Percentiles rank a stretch among this genome's conserved stretches.
These are phyloP conservation scores for Ptychobarbus kaznakovi DNA, from an alignment of 2,797 vertebrate species.

Conservation along the genomic window DNA sequence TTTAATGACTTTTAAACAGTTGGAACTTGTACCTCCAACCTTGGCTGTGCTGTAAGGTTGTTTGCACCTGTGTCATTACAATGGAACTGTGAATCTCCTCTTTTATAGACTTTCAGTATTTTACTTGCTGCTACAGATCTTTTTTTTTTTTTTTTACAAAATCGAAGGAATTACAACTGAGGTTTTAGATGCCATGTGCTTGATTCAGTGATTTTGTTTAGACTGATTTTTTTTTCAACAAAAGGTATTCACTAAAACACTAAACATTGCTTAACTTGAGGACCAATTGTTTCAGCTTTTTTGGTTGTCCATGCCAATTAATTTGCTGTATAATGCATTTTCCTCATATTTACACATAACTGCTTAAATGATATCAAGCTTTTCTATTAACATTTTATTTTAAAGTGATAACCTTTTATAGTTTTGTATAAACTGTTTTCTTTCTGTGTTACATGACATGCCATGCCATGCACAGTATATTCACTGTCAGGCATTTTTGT, in stretches of 20 bases:
- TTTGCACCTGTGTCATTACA: conserved; percentile 72
- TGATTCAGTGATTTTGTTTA: conserved; percentile 22
- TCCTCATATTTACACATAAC: conserved; percentile 65
- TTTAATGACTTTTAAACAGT: conserved; percentile 41
- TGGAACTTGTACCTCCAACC: conserved; percentile 57
- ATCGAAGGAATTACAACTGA: background rate
- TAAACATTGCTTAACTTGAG: conserved; percentile 17
- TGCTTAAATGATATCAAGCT: conserved; percentile 62
- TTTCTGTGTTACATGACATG: conserved; percentile 70
- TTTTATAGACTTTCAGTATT: conserved; percentile 60
- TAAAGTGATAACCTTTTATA: conserved; percentile 66
- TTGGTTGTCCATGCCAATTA: background rate
- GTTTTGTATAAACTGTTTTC: conserved; percentile 70
- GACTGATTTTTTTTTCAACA: background rate
- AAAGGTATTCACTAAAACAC: conserved; percentile 11
- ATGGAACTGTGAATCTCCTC: conserved; percentile 78
- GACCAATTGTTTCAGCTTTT: conserved; percentile 24
- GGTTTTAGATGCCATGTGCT: background rate
- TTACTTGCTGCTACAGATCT: conserved; percentile 79
- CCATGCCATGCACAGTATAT: conserved; percentile 74
- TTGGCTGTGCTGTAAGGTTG: conserved; percentile 62
- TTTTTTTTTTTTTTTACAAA: conserved; percentile 14
- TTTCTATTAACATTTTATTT: conserved; percentile 66
- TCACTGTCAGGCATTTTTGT: conserved; percentile 71
- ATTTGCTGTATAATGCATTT: conserved; percentile 30